A percentile compares a stretch with the other conserved stretches of the same genome.
These are phyloP conservation scores for Cheirogaleus medius DNA, from an alignment of 2,113 vertebrate species.

Conservation along the genomic window DNA sequence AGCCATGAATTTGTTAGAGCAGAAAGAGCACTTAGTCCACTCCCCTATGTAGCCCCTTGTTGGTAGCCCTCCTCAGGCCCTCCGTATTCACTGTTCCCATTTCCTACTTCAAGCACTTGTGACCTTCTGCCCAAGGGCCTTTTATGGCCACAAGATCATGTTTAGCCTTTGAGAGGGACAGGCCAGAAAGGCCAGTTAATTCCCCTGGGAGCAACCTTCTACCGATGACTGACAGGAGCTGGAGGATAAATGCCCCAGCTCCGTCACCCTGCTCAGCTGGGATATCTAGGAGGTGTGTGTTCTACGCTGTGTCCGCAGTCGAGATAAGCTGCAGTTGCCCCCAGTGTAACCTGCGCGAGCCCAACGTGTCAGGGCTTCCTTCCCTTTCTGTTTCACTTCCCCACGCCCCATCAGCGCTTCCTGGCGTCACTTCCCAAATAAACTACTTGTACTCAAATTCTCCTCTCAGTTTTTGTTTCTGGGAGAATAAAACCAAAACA, in stretches of 20 bases:
- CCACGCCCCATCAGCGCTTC: background rate
- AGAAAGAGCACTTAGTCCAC: background rate
- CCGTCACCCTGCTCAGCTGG: accelerated
- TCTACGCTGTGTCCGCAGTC: background rate
- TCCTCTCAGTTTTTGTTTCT: slow-evolving; percentile 30
- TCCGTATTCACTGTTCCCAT: background rate
- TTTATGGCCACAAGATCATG: background rate
- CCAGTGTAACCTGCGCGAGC: background rate
- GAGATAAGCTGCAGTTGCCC: background rate
- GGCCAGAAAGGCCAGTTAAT: background rate
- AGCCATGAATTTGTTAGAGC: background rate
- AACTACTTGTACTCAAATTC: background rate
- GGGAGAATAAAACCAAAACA: background rate
- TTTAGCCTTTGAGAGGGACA: background rate
- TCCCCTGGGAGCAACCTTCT: background rate
- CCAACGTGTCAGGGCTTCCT: background rate
- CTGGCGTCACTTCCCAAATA: background rate
- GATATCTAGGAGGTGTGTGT: background rate
- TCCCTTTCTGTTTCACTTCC: slow-evolving; percentile 28
- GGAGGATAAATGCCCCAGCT: background rate
- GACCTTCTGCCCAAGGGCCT: background rate
- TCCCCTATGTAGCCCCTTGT: background rate
- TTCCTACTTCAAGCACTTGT: background rate
- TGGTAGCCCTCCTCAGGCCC: background rate
- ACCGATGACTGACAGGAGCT: background rate